Base-by-base conservation (phyloP, 2,888 invertebrate species). In the Lasioglossum marginatum region DNA sequence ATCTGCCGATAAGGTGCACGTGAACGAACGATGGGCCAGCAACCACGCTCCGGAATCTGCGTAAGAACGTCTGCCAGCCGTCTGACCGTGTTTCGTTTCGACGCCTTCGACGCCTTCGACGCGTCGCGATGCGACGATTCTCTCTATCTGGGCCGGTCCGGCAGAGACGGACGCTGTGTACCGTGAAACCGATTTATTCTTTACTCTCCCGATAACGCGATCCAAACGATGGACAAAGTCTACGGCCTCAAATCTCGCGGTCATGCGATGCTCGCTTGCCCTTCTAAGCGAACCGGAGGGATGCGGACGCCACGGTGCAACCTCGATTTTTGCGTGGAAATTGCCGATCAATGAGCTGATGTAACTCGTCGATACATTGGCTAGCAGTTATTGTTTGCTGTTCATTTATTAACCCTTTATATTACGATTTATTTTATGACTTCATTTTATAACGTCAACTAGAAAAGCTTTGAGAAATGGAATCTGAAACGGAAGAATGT, bases 1-100 rank as follows among this genome's bases (percentile, higher is more conserved):
- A 90, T 89, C 74, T 40, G 8, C 40, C 76, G 89, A 86, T 87
- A 85, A 86, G 60, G 81, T 79, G 83, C 89, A 87, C 86, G 89
- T 89, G 86, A 87, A 86, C 88, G 82, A 78, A 75, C 84, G 80
- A 77, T 43, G 81, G 71, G 45, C 63, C 73, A 48, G 40, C 40
- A 19, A 48, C 40, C 74, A 48, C 81, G 81, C 79, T 48, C 75
- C 34, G 34, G 31, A 19, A 66, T 79, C 60, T 78, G 27, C 70
- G 66, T 77, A 63, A 12, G 16, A 83, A 72, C 60, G 78, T 89
- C 85, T 87, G 89, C 81, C 37, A 81, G 81, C 57, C 76, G 86
- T 87, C 77, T 79, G 85, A 77, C 71, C 74, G 85, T 82, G 82
- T 82, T 70, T 34, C 68, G 79, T 34, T 27, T 52, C 73, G 27